Conservation (phyloP, 2,888 invertebrate genomes). For the Podotricha telesiphe region DNA sequence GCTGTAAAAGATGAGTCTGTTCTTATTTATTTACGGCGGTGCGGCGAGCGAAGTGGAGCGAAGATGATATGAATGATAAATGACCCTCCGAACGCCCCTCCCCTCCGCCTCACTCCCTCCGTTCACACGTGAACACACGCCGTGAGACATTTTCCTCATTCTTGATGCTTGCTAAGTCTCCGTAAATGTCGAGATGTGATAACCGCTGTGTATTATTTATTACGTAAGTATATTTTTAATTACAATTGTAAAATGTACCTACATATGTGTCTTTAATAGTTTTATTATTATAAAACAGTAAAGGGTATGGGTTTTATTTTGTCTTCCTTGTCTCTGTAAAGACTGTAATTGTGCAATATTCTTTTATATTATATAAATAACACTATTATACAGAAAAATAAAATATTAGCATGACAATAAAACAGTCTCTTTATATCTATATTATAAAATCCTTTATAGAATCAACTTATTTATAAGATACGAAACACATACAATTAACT, state of each 20-base stretch:
- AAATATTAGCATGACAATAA: too few relatives aligned
- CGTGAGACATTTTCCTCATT: conserved; percentile 68
- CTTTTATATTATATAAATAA: too few relatives aligned
- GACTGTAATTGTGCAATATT: too few relatives aligned
- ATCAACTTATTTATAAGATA: background rate
- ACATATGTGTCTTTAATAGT: too few relatives aligned
- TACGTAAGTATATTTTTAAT: background rate
- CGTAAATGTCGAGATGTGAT: conserved; percentile 70
- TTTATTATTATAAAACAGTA: too few relatives aligned
- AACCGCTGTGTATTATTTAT: conserved; percentile 64
- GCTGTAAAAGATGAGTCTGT: conserved; percentile 83
- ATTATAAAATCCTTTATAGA: background rate
- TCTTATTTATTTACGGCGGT: conserved; percentile 84
- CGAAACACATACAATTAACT: conserved; percentile 1
- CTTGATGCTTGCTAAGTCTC: conserved; percentile 70
- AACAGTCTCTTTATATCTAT: too few relatives aligned
- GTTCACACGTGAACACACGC: conserved; percentile 79
- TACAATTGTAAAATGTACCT: background rate
- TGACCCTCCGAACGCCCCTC: conserved; percentile 75
- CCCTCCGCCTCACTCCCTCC: conserved; percentile 51
- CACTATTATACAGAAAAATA: too few relatives aligned
- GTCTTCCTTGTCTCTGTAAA: too few relatives aligned
- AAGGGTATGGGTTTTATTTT: too few relatives aligned
- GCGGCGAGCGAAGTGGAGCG: conserved; percentile 84
- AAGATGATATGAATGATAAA: conserved; percentile 85